Evolutionary conservation across 2,113 vertebrate species (phyloP).

Genomic region (Thunnus maccoyii): DNA sequence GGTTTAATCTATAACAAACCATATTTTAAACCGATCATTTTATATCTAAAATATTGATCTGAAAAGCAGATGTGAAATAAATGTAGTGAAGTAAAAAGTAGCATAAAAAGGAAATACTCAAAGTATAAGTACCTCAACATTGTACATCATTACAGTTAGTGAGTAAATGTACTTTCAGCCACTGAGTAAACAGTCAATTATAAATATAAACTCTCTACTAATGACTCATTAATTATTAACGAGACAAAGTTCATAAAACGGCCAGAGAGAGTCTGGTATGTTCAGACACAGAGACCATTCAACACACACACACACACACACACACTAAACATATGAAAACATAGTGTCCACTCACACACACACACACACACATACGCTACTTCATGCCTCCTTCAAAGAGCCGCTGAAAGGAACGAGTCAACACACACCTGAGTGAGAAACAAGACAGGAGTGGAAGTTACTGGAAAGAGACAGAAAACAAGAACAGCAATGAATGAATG

Average conservation of each 20-base stretch:
- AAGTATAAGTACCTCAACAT: no score
- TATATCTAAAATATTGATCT: no score
- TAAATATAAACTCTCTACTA: not conserved
- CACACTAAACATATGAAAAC: constrained; percentile 30
- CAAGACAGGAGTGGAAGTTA: constrained; percentile 57
- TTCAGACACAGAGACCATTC: constrained; percentile 28
- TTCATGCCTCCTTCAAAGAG: constrained; percentile 27
- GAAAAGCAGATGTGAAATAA: no score
- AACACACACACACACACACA: constrained; percentile 8
- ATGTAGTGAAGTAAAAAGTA: no score
- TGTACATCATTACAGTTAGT: no score
- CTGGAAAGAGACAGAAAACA: constrained; percentile 40
- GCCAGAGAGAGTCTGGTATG: not conserved
- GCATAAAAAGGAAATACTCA: no score
- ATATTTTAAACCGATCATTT: no score
- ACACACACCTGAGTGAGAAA: constrained; percentile 68
- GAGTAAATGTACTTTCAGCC: no score
- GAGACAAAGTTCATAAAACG: not conserved
- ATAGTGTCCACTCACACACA: not conserved
- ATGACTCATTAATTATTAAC: constrained; percentile 35
- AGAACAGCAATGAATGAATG: constrained; percentile 17
- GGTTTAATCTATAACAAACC: no score
- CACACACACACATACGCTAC: not conserved
- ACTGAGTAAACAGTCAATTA: not conserved
- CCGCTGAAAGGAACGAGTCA: constrained; percentile 10